Evolutionary conservation across 2,113 vertebrate species (phyloP), one percentile per base, ranked within the genome.

Genomic region (Pygoscelis antarcticus): DNA sequence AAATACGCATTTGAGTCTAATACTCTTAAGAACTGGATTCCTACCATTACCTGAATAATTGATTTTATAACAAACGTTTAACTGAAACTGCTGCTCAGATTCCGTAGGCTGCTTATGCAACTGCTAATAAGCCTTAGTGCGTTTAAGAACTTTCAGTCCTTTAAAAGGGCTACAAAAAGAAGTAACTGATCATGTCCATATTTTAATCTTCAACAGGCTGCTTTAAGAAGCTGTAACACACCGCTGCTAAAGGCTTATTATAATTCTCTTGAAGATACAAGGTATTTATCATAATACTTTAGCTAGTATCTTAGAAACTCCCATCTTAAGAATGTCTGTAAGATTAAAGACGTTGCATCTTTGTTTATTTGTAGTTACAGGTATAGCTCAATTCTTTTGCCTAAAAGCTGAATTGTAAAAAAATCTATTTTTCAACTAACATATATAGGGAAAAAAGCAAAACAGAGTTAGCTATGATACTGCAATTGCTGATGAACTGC

Each of bases 221-320:
- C 97, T 95, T 93, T 99, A 93, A 98, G 98, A 97, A 98, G 97
- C 84, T 99, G 99, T 95, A 99, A 95, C 89, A 98, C 99, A 36
- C 96, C 98, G 40, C 98, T 99, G 80, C 98, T 99, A 34, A 99
- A 98, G 96, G 99, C 99, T 60, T 99, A 99, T 65, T 98, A 93
- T 95, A 97, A 88, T 89, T 99, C 99, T 78, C 97, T 99, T 87
- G 99, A 99, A 88, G 99, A 99, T 94, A 97, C 90, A 77, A 99
- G 99, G 99, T 99, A 97, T 90, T 82, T 90, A 44, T 91, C 10
- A 0, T 91, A 57, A 78, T 47, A 44, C 49, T 93, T 64, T 7
- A 96, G 46, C 66, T 93, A 64, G 71, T 62, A 7, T 65, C 61
- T 51, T 60, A 75, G n/a, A 90, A 91, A 78, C 60, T 61, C 23